phyloP scores from a whole-genome alignment of 1,140 invertebrate species.

The Papilio machaon region DNA sequence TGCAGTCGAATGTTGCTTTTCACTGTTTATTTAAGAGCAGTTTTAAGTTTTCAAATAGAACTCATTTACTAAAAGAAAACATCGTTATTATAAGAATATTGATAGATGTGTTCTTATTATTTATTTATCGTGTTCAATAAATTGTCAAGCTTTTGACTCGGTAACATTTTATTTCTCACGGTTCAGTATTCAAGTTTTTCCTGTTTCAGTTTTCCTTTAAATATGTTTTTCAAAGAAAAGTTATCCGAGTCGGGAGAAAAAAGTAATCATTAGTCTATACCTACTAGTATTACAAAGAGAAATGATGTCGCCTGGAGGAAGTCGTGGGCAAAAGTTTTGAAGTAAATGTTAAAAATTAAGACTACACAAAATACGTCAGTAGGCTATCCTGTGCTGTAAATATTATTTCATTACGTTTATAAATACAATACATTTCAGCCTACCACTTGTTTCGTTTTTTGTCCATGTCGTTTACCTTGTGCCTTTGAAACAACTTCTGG shows the following conservation, averaged over 20 bases:
- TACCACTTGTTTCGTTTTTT: background rate
- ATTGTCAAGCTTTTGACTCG: background rate
- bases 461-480: constrained; percentile 61
- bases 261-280: too few relatives aligned
- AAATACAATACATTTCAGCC: background rate
- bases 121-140: background rate
- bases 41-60: background rate
- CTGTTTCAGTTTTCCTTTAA: background rate
- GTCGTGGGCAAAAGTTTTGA: too few relatives aligned
- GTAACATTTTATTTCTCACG: background rate
- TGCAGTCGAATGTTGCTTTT: background rate
- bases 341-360: too few relatives aligned
- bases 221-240: too few relatives aligned
- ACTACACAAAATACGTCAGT: too few relatives aligned
- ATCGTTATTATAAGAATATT: background rate
- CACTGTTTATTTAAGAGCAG: background rate
- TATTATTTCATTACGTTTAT: background rate
- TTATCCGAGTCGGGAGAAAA: too few relatives aligned
- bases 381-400: background rate
- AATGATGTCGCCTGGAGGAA: too few relatives aligned
- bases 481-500: constrained; percentile 44
- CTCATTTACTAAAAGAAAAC: background rate
- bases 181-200: background rate
- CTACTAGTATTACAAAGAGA: too few relatives aligned
- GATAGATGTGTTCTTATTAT: background rate